Evolutionary conservation across 1,140 invertebrate genomes (phyloP), one percentile per base, ranked within the genome.

Genomic region (Ridgeia piscesae): DNA sequence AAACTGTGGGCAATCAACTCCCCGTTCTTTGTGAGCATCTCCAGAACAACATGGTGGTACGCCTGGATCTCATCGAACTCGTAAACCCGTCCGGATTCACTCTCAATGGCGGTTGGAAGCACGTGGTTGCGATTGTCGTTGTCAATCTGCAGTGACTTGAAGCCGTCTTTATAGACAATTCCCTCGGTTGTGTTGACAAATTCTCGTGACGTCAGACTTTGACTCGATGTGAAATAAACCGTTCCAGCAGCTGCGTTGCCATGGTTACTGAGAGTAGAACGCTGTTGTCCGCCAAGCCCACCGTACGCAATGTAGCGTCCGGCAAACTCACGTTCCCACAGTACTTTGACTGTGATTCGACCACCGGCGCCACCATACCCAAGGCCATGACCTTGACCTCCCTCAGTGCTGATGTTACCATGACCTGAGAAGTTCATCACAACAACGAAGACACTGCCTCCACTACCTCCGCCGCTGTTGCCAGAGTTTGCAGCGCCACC

Each of bases 391-490:
- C 94, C 94, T 58, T 92, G 35, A 31, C 94, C 94, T 33, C 94
- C 94, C 31, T 94, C 93, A 1, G 93, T 92, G 17, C 93, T 93
- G 35, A 94, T 92, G 11, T 92, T 35, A 48, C 94, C 94, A 92
- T 95, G 94, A 35, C 94, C 94, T 6, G 94, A 95, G 92, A 95
- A 94, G 90, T 94, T 94, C 4, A 93, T 93, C 4, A 94, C 93
- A 21, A 89, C 50, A 77, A 94, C 92, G 92, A 93, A 94, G 50
- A 95, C 92, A 92, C 94, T 94, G 17, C 94, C 94, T 88, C 94
- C 94, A 92, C 94, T 94, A 42, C 94, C 94, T 90, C 94, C 94
- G 89, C 94, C 94, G 91, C 94, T 94, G 92, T 93, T 93, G 48
- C 42, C 42, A 35, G 88, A 92, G 33, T 91, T 91, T 11, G 94